Evolutionary conservation across 37 sponge, comb jelly and placozoan species (phyloP), one percentile per base, ranked within the genome.

Genomic region (Theonella swinhoei): DNA sequence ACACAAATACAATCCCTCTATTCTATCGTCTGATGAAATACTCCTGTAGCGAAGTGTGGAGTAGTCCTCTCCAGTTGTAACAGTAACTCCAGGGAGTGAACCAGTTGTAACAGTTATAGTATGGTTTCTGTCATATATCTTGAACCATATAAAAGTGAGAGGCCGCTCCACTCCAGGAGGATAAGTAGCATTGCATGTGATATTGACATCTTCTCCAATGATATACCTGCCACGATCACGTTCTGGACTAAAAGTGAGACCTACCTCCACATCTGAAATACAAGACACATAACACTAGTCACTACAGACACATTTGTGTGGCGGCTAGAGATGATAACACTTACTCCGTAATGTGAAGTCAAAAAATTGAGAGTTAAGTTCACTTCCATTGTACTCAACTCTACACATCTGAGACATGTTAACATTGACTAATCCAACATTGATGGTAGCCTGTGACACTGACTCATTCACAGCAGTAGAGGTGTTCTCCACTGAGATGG

Each of bases 101-200:
- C 14, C 54, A 47, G 54, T 7, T 14, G 14, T 47, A 47, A 47
- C 14, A n/a, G n/a, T n/a, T n/a, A n/a, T n/a, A n/a, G n/a, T n/a
- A n/a, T n/a, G n/a, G n/a, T n/a, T n/a, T n/a, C n/a, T n/a, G n/a
- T n/a, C n/a, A 47, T 47, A 47, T 7, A 47, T 47, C 14, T 14
- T 47, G 54, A 47, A 47, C 54, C 54, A 47, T 47, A 7, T 7
- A 17, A 47, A 17, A 14, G 54, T 47, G 54, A 47, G 54, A 14
- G 7, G 11, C 14, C 54, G 54, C 7, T 47, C 54, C 14, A 47
- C 54, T 9, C 71, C 39, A 33, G 71, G 71, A 32, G 59, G 42
- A 42, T 20, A 42, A 32, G 28, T 34, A 25, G 84, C 84, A 5
- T 24, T 42, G 36, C 84, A 83, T 47, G 7, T 75, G 47, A 83